Evolutionary conservation across 2,888 invertebrate species (phyloP), one percentile per base, ranked within the genome.

Genomic region (Plagodis pulveraria): DNA sequence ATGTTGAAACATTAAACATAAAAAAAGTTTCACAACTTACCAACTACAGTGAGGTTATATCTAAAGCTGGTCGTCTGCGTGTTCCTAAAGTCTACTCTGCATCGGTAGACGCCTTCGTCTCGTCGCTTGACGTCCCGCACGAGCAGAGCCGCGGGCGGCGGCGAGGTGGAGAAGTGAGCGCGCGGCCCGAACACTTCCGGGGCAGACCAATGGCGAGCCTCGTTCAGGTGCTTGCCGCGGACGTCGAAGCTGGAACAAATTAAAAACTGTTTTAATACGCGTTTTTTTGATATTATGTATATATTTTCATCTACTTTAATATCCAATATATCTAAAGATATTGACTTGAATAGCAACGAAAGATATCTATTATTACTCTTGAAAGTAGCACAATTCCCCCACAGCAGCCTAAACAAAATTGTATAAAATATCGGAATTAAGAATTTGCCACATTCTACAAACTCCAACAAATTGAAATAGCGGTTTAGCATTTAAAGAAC

Each of bases 31-130:
- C 7, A 41, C 32, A 32, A 69, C 96, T 96, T 83, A 98, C 98
- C 97, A 80, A 97, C 96, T 71, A 98, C 97, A 66, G 97, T 97
- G 78, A 98, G 95, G 91, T 97, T 97, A 91, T 97, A 97, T 80
- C 96, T 95, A 89, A 97, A 96, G 91, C 96, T 97, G 83, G 97
- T 95, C 63, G 98, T 97, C 89, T 97, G 97, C 67, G 97, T 96
- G 86, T 97, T 97, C 67, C 96, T 94, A 93, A 97, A 98, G 94
- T 98, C 98, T 70, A 98, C 96, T 66, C 98, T 93, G 87, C 98
- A 98, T 66, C 98, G 94, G 93, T 98, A 98, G 72, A 97, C 95
- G 77, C 97, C 97, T 85, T 98, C 97, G 88, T 98, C 98, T 80
- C 96, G 95, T 48, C 97, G 94, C 89, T 96, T 96, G 78, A 98